Evolutionary conservation across 2,888 invertebrate species (phyloP), one percentile per base, ranked within the genome.

Genomic region (Galeruca laticollis): DNA sequence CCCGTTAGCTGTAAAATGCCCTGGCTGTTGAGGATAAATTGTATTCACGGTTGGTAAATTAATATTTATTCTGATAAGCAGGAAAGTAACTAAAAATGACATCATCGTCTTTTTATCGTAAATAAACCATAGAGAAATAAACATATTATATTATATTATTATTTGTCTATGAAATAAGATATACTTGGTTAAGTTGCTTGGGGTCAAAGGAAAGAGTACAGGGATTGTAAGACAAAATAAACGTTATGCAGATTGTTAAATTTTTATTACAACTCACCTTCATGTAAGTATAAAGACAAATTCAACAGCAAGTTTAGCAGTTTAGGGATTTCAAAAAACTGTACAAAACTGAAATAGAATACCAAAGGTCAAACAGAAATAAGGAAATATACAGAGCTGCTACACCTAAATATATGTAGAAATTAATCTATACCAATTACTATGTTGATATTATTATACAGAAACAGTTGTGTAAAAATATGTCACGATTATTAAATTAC

Each of bases 381-480:
- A 5, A 62, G 49, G 59, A 33, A 68, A 70, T 62, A 63, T 67
- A 61, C 59, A 67, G 67, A 59, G 51, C 63, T 51, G 62, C 66
- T 64, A 71, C 70, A 64, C 21, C 43, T 68, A 66, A 66, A 59
- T 37, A 57, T 57, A 63, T 40, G 18, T 57, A 64, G 51, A 61
- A 69, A 71, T 65, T 51, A 65, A 52, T 49, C 2, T 62, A 63
- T 72, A 70, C 67, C 72, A 65, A 71, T 62, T 54, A 71, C 69
- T 71, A 71, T 68, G 70, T 74, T 77, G 73, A 68, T 47, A 47
- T 52, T 77, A 78, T 78, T 76, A 68, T 80, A 78, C 78, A 78
- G 77, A 79, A 78, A 78, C 76, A 80, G 76, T 77, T 77, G 80
- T 80, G 80, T 80, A 80, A 80, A 80, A 80, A 80, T 80, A 80